Evolutionary conservation across 2,888 invertebrate genomes (phyloP), one percentile per base, ranked within the genome.

Genomic region (Subacronicta megacephala): DNA sequence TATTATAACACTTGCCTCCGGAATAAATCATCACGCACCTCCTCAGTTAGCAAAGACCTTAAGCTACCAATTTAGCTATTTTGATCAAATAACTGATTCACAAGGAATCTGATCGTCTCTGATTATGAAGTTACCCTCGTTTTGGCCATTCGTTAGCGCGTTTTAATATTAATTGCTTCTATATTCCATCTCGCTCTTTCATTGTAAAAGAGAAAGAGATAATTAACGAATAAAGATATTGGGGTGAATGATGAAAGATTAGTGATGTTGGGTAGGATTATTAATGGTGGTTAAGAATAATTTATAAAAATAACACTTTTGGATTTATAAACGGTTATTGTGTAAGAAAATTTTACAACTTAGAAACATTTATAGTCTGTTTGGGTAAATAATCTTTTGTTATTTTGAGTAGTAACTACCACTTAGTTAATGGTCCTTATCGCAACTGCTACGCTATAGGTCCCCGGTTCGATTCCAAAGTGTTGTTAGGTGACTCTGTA

Each of bases 131-230:
- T 62, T 62, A 69, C 73, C 67, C 73, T 64, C 63, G 36, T 65
- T 67, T 70, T 26, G 56, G 57, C 61, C 56, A 75, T 66, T 76
- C 71, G 74, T 75, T 76, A 75, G 65, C 70, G 61, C 69, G 73
- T 59, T 71, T 76, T 74, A 74, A 75, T 75, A 75, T 76, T 75
- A 76, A 75, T 75, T 75, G 75, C 62, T 63, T 42, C 38, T 47
- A 49, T 59, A 51, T 52, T 44, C 12, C 31, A 5, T 74, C 62
- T 60, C 58, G 6, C 26, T 74, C 66, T 9, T 29, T 35, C 63
- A 17, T 23, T 6, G 0, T 0, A n/a, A 0, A 40, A 13, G 7
- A n/a, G 41, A 71, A 18, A 36, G 63, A 51, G 63, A 63, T n/a
- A 33, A 13, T 17, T 10, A 23, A 57, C 7, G 15, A 40, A 65